Base-by-base conservation (phyloP, 2,113 vertebrate genomes). In the Himantopus leucocephalus region DNA sequence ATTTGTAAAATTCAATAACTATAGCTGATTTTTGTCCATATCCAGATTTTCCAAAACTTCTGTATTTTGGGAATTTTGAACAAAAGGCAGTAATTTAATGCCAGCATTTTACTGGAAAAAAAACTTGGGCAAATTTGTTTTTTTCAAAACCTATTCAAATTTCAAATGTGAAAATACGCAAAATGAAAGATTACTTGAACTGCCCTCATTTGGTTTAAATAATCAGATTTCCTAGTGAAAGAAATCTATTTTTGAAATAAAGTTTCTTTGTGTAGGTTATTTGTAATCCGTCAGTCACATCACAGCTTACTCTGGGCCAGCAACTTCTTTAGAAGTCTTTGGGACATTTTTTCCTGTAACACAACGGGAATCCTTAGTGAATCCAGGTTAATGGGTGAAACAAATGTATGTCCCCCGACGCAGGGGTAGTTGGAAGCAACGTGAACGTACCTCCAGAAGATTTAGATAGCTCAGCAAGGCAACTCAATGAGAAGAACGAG, bases 351-450 rank as follows among this genome's bases (percentile, higher is more conserved):
- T 39, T 73, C 4, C 74, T 77, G 59, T 47, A 72, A 72, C 18
- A 26, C 53, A 20, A 3, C 0, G 1, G 20, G 62, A 53, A 62
- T 24, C 58, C 30, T 62, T 37, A 11, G 26, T 37, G 79, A 85
- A 52, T 47, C 62, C 2, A 5, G 9, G n/a, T 24, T 75, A 35
- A 60, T 6, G 37, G 55, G 9, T 11, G 34, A 43, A 73, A 56
- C 27, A 37, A 85, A 53, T 5, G 5, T 4, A 6, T 3, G 22
- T 76, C 29, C 8, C 13, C 50, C 78, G 50, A 39, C 0, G 0
- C 0, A 48, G 50, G 53, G 45, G 35, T 48, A 11, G 34, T 30
- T 71, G 62, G 75, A 39, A 74, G 45, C 60, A 50, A 43, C 9
- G 23, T 34, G 47, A 58, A 48, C 10, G 5, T 23, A 17, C 23